Percentiles rank a stretch among this genome's conserved stretches.
phyloP scores from a whole-genome alignment of 2,888 invertebrate genomes.

The Villa cingulata region DNA sequence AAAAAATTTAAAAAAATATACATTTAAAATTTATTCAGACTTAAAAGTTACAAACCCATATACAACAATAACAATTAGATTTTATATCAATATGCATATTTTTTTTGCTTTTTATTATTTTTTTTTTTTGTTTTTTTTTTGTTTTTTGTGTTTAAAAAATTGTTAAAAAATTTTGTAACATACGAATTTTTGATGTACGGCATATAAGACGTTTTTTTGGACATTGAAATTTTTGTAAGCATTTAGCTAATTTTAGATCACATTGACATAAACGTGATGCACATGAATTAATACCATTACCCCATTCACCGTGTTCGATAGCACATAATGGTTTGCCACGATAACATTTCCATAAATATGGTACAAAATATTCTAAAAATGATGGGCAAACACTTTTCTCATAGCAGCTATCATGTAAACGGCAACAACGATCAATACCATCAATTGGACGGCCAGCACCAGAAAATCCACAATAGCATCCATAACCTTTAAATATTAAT shows the following conservation, averaged over 20 bases:
- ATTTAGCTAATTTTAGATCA: slow-evolving; percentile 64
- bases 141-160: not conserved
- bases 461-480: slow-evolving; percentile 79
- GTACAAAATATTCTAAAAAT: slow-evolving; percentile 71
- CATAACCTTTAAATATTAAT: slow-evolving; percentile 70
- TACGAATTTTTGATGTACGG: slow-evolving; percentile 55
- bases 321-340: slow-evolving; percentile 59
- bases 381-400: slow-evolving; percentile 63
- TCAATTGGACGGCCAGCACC: slow-evolving; percentile 68
- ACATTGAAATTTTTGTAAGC: slow-evolving; percentile 61
- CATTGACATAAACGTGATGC: slow-evolving; percentile 72
- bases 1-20: no score
- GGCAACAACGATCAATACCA: slow-evolving; percentile 68
- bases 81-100: no score
- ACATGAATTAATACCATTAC: slow-evolving; percentile 46
- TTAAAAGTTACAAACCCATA: no score
- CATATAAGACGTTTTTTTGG: slow-evolving; percentile 59
- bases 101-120: no score
- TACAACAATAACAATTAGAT: no score
- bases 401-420: slow-evolving; percentile 77
- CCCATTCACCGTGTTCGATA: slow-evolving; percentile 44
- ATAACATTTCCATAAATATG: slow-evolving; percentile 79
- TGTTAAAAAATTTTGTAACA: slow-evolving; percentile 40
- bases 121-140: no score
- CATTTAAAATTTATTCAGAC: no score